phyloP scores from a whole-genome alignment of 2,797 vertebrate species.

The Dermochelys coriacea region DNA sequence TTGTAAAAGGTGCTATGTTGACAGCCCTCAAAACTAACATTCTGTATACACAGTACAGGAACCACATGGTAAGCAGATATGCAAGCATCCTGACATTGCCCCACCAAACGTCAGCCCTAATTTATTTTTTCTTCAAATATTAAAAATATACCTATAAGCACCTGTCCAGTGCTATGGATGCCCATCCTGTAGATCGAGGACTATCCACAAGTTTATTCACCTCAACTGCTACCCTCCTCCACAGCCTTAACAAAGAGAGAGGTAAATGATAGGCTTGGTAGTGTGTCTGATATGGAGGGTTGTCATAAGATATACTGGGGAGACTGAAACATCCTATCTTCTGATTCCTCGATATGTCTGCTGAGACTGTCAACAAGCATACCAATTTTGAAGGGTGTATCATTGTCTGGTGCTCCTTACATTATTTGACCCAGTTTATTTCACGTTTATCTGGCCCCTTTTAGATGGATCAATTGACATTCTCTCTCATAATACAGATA shows the following conservation, averaged over 20 bases:
- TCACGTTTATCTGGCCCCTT: neutral
- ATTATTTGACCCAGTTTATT: neutral
- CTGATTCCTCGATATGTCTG: neutral
- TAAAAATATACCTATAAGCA: neutral
- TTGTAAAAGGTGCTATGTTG: fast-evolving
- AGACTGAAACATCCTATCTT: neutral
- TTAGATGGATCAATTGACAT: neutral
- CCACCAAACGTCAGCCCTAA: neutral
- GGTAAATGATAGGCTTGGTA: neutral
- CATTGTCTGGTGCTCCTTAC: fast-evolving
- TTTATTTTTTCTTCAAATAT: neutral
- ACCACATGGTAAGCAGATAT: neutral
- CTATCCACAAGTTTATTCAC: neutral
- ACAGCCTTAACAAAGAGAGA: neutral
- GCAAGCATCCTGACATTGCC: neutral
- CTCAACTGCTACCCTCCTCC: neutral
- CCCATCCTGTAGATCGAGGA: neutral
- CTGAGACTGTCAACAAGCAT: neutral
- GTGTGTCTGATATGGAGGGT: too few relatives aligned
- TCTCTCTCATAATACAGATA: neutral
- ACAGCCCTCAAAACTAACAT: neutral
- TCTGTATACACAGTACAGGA: neutral
- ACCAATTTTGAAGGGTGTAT: neutral
- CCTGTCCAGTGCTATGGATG: neutral
- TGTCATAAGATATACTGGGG: too few relatives aligned